phyloP scores from a whole-genome alignment of 92 coral and sea anemone genomes.

The Porites divaricata region DNA sequence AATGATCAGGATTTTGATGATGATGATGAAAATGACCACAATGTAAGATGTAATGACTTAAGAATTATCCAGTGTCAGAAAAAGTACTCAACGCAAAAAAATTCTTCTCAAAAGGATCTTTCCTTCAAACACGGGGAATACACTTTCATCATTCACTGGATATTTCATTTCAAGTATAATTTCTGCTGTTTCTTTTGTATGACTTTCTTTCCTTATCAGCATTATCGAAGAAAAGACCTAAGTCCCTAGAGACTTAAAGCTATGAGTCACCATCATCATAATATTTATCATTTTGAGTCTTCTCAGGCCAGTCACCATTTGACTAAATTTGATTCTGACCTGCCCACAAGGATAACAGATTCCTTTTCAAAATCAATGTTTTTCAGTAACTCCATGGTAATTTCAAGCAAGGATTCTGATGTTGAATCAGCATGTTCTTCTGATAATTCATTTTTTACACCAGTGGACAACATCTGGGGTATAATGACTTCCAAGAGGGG shows the following conservation, averaged over 20 bases:
- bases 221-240: too few relatives aligned
- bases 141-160: constrained; percentile 43
- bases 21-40: too few relatives aligned
- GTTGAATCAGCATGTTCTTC: constrained; percentile 13
- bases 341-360: constrained; percentile 35
- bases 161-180: not conserved
- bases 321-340: constrained; percentile 22
- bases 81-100: not conserved
- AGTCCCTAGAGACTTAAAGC: not conserved
- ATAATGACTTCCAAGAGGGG: constrained; percentile 74
- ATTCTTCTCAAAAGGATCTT: constrained; percentile 10
- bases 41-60: too few relatives aligned
- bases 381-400: constrained; percentile 31
- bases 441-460: constrained; percentile 38
- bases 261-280: not conserved
- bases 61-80: constrained; percentile 16
- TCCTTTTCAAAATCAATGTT: constrained; percentile 55
- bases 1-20: too few relatives aligned
- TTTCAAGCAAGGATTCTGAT: constrained; percentile 14
- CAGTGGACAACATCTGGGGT: constrained; percentile 72
- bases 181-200: not conserved
- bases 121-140: constrained; percentile 45
- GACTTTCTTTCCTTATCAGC: too few relatives aligned
- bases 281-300: not conserved
- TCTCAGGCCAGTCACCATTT: not conserved